Evolutionary conservation across 2,797 vertebrate species (phyloP), one percentile per base, ranked within the genome.

Genomic region (Epinephelus awoara): DNA sequence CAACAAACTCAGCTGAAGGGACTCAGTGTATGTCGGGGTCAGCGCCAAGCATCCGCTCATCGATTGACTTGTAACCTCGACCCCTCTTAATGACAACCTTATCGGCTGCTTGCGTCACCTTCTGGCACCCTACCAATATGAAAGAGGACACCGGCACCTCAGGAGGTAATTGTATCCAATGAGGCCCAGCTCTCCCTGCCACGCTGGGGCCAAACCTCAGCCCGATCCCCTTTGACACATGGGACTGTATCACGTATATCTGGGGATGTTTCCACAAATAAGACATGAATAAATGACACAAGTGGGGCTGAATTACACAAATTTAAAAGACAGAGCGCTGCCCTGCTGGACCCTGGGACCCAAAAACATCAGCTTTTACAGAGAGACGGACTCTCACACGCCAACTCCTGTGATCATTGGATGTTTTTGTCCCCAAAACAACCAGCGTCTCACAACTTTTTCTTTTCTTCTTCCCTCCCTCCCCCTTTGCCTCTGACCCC

Each of bases 71-170:
- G 52, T 77, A 67, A 76, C 73, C 65, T 54, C 14, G 61, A 72
- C 66, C 77, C 69, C 19, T 40, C 25, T 0, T 68, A 12, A 54
- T 59, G 70, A 58, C 0, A 12, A 25, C 25, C 54, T 67, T 65
- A 71, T 79, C 40, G 44, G 55, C 73, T 21, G 44, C 72, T 49
- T 79, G 67, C 46, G 61, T 87, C 88, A 87, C 11, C 1, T 66
- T 46, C 44, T 49, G 46, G 67, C 72, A 68, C 88, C 73, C 67
- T 19, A 49, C 75, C 85, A 67, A 59, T 40, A 65, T 57, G 91
- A 85, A 94, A 94, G 77, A 15, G 58, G 91, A 93, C 67, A 88
- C 92, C n/a, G 47, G 79, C 68, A 76, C 88, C 86, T 86, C 21
- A 1, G 73, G 67, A 84, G 64, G 90, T 86, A 91, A 92, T 49